phyloP scores from a whole-genome alignment of 2,888 invertebrate species.

The Platycheirus rosarum region DNA sequence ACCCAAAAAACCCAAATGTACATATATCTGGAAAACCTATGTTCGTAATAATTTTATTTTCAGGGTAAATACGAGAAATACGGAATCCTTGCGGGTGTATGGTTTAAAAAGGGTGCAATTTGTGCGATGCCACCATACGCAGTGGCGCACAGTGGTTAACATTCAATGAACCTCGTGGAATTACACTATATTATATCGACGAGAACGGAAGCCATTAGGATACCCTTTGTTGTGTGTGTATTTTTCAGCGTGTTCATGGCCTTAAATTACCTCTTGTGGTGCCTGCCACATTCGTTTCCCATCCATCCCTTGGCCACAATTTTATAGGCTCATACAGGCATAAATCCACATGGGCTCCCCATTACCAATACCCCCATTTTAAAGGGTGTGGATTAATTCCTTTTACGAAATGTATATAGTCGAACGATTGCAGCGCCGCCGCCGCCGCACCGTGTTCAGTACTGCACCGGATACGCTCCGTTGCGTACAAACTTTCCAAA shows the following conservation, averaged over 20 bases:
- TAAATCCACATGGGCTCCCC: background rate
- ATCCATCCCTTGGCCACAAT: constrained; percentile 26
- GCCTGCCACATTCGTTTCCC: constrained; percentile 37
- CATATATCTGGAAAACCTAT: background rate
- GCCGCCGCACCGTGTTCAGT: constrained; percentile 32
- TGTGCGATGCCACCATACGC: constrained; percentile 31
- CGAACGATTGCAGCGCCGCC: constrained; percentile 29
- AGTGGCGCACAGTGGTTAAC: constrained; percentile 60
- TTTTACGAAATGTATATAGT: constrained; percentile 53
- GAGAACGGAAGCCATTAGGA: constrained; percentile 55
- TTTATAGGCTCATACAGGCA: constrained; percentile 24
- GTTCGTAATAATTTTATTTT: constrained; percentile 45
- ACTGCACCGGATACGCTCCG: constrained; percentile 47
- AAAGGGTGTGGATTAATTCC: constrained; percentile 40
- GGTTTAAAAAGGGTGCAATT: background rate
- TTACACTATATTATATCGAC: constrained; percentile 49
- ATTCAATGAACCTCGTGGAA: constrained; percentile 71
- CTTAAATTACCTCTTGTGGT: constrained; percentile 63
- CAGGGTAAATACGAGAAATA: constrained; percentile 38
- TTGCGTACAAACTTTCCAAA: constrained; percentile 49
- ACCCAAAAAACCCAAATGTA: constrained; percentile 1
- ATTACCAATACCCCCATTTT: constrained; percentile 11
- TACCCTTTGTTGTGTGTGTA: constrained; percentile 24
- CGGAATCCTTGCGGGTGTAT: background rate
- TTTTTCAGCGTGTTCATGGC: constrained; percentile 28